Base-by-base conservation (phyloP, 2,797 vertebrate genomes). In the Myioborus miniatus region DNA sequence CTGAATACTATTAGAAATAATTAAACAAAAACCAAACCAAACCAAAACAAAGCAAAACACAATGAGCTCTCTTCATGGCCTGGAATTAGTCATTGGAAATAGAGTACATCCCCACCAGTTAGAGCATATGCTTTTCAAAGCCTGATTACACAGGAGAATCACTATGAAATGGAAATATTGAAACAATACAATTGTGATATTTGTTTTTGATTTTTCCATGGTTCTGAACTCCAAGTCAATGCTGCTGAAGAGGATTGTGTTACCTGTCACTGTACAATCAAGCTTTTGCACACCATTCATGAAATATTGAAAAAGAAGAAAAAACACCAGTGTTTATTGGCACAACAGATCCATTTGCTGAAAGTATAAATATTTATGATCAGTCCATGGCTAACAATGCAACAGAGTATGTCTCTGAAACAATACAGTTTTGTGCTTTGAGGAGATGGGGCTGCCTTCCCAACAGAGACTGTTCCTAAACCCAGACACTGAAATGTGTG, bases 291-390 rank as follows among this genome's bases (percentile, higher is more conserved):
- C 69, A 30, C 24, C 15, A 34, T 43, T 89, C 71, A 86, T 87
- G 62, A 96, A 94, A 92, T 92, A 93, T 53, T 91, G 75, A 94
- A 86, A 81, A 87, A 76, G 65, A 78, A 78, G 58, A 78, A 47
- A 88, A 75, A 83, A 30, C 58, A 77, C 26, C 47, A 30, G 43
- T 71, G 62, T 81, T 92, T 83, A 78, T 69, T 75, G 58, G 39
- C 82, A 88, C 0, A 14, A 29, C n/a, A 83, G 50, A 76, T 89
- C 72, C 26, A 53, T 89, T 94, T 78, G 11, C 76, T 94, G 59
- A 75, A 91, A 78, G 12, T 27, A 79, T 93, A 65, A 94, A 97
- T 95, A 96, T 95, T 92, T 83, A 92, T 93, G 36, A 78, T 60
- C 19, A 39, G 19, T 19, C 21, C 12, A 24, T 37, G 23, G 58